Percentiles rank a stretch among this genome's conserved stretches.
These are phyloP conservation scores for Myotis planiceps DNA, from an alignment of 2,797 vertebrate species.

Conservation along the genomic window DNA sequence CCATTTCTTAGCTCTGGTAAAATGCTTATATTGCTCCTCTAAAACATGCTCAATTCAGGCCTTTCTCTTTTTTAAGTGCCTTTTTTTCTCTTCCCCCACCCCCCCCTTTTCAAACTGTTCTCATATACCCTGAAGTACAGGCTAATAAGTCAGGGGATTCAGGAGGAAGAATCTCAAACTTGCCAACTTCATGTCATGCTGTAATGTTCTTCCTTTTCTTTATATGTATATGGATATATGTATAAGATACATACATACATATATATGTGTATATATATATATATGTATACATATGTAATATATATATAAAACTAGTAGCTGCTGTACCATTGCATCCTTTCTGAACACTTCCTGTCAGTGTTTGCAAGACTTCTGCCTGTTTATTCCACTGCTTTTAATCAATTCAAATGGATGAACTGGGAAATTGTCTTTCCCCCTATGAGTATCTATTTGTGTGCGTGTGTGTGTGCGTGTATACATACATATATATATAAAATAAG, in stretches of 20 bases:
- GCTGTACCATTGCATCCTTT: constrained; percentile 81
- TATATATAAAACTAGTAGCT: constrained; percentile 56
- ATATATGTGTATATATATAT: not conserved
- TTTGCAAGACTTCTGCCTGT: constrained; percentile 50
- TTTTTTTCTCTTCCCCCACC: constrained; percentile 76
- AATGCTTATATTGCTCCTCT: constrained; percentile 82
- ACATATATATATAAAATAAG: not conserved
- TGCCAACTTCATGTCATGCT: constrained; percentile 84
- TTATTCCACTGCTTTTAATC: constrained; percentile 60
- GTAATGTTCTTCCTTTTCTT: constrained; percentile 78
- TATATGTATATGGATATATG: constrained; percentile 67
- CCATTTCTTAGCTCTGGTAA: constrained; percentile 83
- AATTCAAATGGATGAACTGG: constrained; percentile 1
- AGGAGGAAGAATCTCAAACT: constrained; percentile 83
- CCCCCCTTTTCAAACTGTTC: constrained; percentile 80
- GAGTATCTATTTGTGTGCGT: constrained; percentile 47
- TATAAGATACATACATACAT: constrained; percentile 67
- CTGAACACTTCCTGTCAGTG: constrained; percentile 64
- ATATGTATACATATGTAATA: not conserved
- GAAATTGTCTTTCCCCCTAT: constrained; percentile 56
- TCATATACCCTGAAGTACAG: constrained; percentile 86
- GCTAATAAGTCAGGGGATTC: constrained; percentile 79
- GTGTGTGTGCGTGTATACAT: no score
- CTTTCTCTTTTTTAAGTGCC: constrained; percentile 91
- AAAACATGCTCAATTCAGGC: constrained; percentile 87